Conservation (phyloP, 2,888 invertebrate species). For the Brachypterus glaber region DNA sequence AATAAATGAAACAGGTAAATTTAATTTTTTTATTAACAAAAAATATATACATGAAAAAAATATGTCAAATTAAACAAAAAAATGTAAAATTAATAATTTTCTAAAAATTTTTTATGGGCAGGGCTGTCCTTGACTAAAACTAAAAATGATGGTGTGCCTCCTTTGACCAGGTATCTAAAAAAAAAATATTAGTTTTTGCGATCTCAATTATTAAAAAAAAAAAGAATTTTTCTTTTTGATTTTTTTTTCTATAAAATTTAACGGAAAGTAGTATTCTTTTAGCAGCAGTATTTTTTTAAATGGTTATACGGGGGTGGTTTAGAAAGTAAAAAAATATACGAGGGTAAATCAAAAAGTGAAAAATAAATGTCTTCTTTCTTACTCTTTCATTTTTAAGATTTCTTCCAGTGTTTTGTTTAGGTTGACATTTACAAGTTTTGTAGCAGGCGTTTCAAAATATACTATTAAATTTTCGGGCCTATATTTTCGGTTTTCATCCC, state of each 20-base stretch:
- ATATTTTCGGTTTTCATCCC: conserved; percentile 63
- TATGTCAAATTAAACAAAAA: too few species aligned
- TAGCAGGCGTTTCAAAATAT: conserved; percentile 62
- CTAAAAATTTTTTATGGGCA: conserved; percentile 49
- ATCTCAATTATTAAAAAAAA: conserved; percentile 9
- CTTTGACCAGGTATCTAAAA: conserved; percentile 50
- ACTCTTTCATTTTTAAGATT: conserved; percentile 51
- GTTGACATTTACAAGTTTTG: conserved; percentile 50
- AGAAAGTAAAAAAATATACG: too few species aligned
- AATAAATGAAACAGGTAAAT: too few species aligned
- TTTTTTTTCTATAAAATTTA: too few species aligned
- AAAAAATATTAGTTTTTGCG: conserved; percentile 14
- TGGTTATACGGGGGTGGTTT: too few species aligned
- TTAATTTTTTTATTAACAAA: too few species aligned
- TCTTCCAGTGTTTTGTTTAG: conserved; percentile 48
- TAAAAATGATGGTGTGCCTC: conserved; percentile 58
- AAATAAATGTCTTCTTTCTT: conserved; percentile 29
- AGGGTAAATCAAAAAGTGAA: too few species aligned
- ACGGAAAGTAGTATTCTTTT: too few species aligned
- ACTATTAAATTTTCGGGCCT: conserved; percentile 50
- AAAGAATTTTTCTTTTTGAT: too few species aligned
- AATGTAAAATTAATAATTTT: conserved; percentile 43
- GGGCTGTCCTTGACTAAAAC: conserved; percentile 49
- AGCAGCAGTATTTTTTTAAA: too few species aligned
- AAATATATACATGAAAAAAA: too few species aligned